phyloP scores from a whole-genome alignment of 1,140 invertebrate species.

The Sarcophaga bullata region DNA sequence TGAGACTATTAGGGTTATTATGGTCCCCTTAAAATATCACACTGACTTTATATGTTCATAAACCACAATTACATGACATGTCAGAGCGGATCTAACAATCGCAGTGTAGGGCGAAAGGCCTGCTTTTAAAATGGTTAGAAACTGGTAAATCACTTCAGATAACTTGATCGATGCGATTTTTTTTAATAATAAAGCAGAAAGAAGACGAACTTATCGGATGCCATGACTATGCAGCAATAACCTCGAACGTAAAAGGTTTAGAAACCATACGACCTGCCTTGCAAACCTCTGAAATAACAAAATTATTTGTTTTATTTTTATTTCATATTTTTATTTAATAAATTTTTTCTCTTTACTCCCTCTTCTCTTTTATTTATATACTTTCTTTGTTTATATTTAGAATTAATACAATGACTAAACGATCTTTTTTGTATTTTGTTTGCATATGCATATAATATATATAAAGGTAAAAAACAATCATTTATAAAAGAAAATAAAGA shows the following conservation, averaged over 20 bases:
- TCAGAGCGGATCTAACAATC: too few relatives aligned
- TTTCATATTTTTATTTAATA: constrained; percentile 34
- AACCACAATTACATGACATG: too few relatives aligned
- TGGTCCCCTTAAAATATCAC: too few relatives aligned
- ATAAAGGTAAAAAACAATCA: not conserved
- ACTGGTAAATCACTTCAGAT: not conserved
- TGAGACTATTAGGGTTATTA: too few relatives aligned
- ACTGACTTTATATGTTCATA: too few relatives aligned
- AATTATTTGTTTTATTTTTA: constrained; percentile 18
- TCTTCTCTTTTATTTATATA: constrained; percentile 19
- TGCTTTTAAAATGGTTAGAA: not conserved
- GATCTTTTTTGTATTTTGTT: constrained; percentile 3
- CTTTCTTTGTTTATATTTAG: constrained; percentile 29
- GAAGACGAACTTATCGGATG: too few relatives aligned
- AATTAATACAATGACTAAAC: constrained; percentile 34
- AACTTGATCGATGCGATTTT: too few relatives aligned
- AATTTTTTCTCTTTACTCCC: not conserved
- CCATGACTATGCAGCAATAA: too few relatives aligned
- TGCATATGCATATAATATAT: constrained; percentile 9
- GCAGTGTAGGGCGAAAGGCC: not conserved
- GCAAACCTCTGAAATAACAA: not conserved
- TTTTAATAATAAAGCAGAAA: too few relatives aligned
- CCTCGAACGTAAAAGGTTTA: too few relatives aligned
- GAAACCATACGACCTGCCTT: too few relatives aligned
- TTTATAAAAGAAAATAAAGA: constrained; percentile 19